phyloP scores from a whole-genome alignment of 2,888 invertebrate genomes.

The Tenthredo scrophulariae region DNA sequence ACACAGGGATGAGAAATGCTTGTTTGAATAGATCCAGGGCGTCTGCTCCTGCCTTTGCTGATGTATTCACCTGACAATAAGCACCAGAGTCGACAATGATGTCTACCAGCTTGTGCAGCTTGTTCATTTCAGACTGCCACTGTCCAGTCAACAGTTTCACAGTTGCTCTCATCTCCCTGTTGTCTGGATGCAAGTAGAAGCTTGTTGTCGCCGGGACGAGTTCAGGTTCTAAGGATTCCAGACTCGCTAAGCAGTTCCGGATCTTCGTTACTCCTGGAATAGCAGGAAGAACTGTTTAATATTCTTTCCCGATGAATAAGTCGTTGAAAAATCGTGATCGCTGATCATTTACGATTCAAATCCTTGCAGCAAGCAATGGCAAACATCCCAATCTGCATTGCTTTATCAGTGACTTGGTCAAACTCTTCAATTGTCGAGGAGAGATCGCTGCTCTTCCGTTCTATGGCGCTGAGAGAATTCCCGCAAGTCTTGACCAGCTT shows the following conservation, averaged over 20 bases:
- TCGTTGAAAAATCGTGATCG: not conserved
- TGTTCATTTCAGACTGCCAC: slow-evolving; percentile 82
- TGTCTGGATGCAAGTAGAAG: slow-evolving; percentile 78
- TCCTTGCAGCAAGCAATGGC: slow-evolving; percentile 83
- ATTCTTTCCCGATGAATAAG: not conserved
- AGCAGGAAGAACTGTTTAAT: slow-evolving; percentile 18
- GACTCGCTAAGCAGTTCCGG: slow-evolving; percentile 83
- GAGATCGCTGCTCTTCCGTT: slow-evolving; percentile 76
- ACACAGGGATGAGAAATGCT: not conserved
- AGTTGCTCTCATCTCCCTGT: slow-evolving; percentile 79
- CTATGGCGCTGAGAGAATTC: slow-evolving; percentile 67
- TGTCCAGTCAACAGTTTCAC: slow-evolving; percentile 80
- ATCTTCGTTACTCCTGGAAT: slow-evolving; percentile 82
- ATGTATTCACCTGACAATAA: slow-evolving; percentile 82
- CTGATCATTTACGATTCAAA: slow-evolving; percentile 74
- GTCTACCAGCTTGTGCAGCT: slow-evolving; percentile 82
- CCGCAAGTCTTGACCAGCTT: slow-evolving; percentile 74
- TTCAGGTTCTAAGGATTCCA: slow-evolving; percentile 85
- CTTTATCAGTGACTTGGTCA: slow-evolving; percentile 84
- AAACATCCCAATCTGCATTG: slow-evolving; percentile 86
- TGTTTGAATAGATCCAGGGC: not conserved
- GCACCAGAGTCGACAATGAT: slow-evolving; percentile 86
- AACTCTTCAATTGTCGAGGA: slow-evolving; percentile 82
- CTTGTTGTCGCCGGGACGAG: slow-evolving; percentile 82
- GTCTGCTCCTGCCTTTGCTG: not conserved